A percentile compares a stretch with the other conserved stretches of the same genome.
phyloP scores from a whole-genome alignment of 2,797 vertebrate species.

The Peromyscus eremicus region DNA sequence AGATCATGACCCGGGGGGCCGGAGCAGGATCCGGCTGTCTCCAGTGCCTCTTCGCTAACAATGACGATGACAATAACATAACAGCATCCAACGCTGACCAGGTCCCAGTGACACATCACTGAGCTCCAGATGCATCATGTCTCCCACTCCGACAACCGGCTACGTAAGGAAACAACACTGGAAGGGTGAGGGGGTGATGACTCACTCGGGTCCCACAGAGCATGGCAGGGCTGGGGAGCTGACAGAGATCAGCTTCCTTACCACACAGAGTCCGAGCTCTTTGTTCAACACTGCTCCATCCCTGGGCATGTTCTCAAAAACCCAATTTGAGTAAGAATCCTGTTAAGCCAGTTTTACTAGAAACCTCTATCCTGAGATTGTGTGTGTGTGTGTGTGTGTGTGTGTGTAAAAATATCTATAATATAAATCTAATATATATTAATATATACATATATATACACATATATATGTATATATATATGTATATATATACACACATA shows the following conservation, averaged over 20 bases:
- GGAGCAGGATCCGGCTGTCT: background rate
- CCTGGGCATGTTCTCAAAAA: background rate
- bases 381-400: no score
- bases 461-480: background rate
- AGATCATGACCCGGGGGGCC: background rate
- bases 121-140: fast-evolving
- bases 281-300: background rate
- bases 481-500: no score
- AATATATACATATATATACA: background rate
- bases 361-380: background rate
- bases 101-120: background rate
- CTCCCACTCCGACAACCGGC: background rate
- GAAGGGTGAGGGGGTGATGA: background rate
- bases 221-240: fast-evolving
- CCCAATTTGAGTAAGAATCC: background rate
- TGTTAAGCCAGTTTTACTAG: background rate
- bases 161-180: background rate
- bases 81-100: background rate
- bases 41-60: background rate
- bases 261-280: background rate
- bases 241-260: background rate
- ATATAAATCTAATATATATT: background rate
- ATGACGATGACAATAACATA: background rate
- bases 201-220: background rate
- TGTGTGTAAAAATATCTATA: no score